Conservation (phyloP, 2,797 vertebrate genomes). For the Orientallactaga sibirica region DNA sequence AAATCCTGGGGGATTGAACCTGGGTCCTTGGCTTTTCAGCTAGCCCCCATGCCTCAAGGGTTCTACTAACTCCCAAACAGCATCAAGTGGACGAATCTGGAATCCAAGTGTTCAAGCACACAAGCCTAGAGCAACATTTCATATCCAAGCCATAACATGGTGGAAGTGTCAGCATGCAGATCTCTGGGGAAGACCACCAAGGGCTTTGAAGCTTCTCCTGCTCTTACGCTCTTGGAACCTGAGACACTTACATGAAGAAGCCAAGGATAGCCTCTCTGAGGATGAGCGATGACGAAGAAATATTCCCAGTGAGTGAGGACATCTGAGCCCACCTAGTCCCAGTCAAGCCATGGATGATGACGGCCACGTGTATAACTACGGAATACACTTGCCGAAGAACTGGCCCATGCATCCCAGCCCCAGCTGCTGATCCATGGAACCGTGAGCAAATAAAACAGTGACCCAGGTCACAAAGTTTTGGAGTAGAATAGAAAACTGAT, state of each 20-base stretch:
- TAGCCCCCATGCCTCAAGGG: background rate
- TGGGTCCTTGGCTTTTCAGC: no score
- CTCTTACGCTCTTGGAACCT: background rate
- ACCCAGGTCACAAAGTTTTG: background rate
- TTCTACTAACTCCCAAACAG: background rate
- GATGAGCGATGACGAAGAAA: background rate
- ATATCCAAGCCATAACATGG: background rate
- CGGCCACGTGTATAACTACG: background rate
- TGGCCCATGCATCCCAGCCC: background rate
- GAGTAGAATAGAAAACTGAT: background rate
- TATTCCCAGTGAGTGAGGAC: background rate
- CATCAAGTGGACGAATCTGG: background rate
- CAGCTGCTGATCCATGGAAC: background rate
- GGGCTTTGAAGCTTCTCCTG: background rate
- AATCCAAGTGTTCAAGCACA: no score
- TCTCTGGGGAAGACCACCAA: background rate
- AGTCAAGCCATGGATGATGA: background rate
- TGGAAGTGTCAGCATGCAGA: background rate
- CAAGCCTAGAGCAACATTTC: no score
- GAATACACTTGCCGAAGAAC: background rate
- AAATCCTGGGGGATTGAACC: no score
- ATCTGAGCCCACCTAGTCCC: background rate
- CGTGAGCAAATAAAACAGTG: background rate
- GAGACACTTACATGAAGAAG: background rate
- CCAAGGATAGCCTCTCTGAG: background rate